Conservation (phyloP, 2,113 vertebrate species). For the Sula dactylatra region DNA sequence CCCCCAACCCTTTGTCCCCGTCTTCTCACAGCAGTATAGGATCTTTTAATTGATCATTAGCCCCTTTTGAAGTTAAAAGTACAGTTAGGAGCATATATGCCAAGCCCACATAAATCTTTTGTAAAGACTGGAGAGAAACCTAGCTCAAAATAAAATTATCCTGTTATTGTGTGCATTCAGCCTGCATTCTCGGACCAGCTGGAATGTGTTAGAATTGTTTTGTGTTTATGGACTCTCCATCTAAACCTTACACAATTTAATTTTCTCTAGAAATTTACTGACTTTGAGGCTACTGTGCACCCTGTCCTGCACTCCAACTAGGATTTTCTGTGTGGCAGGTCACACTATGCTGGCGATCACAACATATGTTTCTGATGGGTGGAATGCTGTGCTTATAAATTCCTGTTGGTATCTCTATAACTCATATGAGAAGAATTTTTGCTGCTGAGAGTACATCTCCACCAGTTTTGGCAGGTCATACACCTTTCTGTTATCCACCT, state of each 20-base stretch:
- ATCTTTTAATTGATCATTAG: slow-evolving; percentile 3
- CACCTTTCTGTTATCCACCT: not conserved
- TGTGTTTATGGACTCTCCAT: slow-evolving; percentile 4
- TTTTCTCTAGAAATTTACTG: slow-evolving; percentile 27
- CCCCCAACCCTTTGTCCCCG: not conserved
- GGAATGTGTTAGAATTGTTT: slow-evolving; percentile 37
- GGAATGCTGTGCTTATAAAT: not conserved
- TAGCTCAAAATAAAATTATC: slow-evolving; percentile 42
- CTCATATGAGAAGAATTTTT: not conserved
- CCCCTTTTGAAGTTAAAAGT: slow-evolving; percentile 24
- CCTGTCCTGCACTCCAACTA: not conserved
- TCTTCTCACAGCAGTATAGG: not conserved
- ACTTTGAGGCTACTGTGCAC: slow-evolving; percentile 25
- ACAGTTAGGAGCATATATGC: not conserved
- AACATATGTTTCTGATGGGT: not conserved
- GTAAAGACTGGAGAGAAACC: not conserved
- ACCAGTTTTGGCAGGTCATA: slow-evolving; percentile 8
- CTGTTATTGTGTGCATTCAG: not conserved
- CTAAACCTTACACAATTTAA: slow-evolving; percentile 31
- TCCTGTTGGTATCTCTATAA: not conserved
- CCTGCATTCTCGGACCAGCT: not conserved
- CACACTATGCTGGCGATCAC: not conserved
- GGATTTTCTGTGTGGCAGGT: not conserved
- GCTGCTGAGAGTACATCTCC: not conserved
- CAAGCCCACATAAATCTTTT: slow-evolving; percentile 1